A percentile compares a stretch with the other conserved stretches of the same genome.
Conservation (phyloP, 1,140 invertebrate species). For the Mylabris phalerata region DNA sequence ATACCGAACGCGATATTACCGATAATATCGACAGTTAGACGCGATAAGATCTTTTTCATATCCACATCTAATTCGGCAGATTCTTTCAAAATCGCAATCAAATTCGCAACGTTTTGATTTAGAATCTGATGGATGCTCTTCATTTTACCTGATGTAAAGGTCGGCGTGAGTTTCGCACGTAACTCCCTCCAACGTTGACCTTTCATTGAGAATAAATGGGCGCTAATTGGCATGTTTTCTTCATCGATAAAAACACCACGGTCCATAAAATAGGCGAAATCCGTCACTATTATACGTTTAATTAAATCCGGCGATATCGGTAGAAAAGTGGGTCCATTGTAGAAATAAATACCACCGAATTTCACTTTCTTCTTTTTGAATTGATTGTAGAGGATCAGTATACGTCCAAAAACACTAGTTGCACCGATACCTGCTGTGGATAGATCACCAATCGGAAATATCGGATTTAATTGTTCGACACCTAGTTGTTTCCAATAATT, state of each 20-base stretch:
- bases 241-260: constrained; percentile 41
- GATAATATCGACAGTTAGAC: neutral
- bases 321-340: constrained; percentile 17
- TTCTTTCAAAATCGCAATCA: neutral
- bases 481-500: constrained; percentile 21
- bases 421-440: constrained; percentile 2
- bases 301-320: constrained; percentile 46
- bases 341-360: constrained; percentile 18
- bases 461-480: constrained; percentile 16
- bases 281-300: constrained; percentile 43
- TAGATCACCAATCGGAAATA: constrained; percentile 17
- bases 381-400: constrained; percentile 30
- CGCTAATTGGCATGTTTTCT: constrained; percentile 43
- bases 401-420: constrained; percentile 4
- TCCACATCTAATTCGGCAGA: neutral
- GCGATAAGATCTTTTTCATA: constrained; percentile 7
- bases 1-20: constrained; percentile 1
- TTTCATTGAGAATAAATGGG: constrained; percentile 43
- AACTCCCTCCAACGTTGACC: constrained; percentile 45
- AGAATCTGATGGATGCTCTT: constrained; percentile 41
- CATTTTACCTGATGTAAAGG: constrained; percentile 47
- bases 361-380: constrained; percentile 25
- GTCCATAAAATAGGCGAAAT: constrained; percentile 46
- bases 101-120: constrained; percentile 3
- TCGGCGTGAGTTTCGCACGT: constrained; percentile 42